Conservation (phyloP, 2,113 vertebrate genomes). For the Hemichromis elongatus region DNA sequence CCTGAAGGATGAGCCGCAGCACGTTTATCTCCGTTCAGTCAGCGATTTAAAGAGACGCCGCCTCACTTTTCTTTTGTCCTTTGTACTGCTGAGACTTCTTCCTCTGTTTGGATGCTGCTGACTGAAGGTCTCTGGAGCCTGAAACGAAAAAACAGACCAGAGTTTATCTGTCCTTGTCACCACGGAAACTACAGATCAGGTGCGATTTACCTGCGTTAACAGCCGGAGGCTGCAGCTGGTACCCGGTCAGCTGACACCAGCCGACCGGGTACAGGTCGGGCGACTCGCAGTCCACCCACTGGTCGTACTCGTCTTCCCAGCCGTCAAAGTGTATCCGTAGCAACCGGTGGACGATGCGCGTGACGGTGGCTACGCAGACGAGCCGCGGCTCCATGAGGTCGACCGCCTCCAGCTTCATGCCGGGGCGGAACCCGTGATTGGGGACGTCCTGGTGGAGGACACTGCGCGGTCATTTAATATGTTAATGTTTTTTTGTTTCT, state of each 20-base stretch:
- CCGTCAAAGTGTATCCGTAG: conserved; percentile 95
- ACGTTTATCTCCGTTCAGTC: neutral
- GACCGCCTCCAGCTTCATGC: conserved; percentile 96
- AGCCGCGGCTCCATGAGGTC: conserved; percentile 96
- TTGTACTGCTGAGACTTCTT: conserved; percentile 95
- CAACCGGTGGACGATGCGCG: conserved; percentile 89
- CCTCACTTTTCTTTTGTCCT: conserved; percentile 92
- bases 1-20: neutral
- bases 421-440: conserved; percentile 88
- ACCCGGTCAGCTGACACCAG: conserved; percentile 94
- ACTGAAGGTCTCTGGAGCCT: conserved; percentile 86
- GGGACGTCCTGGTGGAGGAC: conserved; percentile 81
- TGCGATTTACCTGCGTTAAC: conserved; percentile 72
- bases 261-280: conserved; percentile 95
- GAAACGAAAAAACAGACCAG: neutral
- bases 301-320: conserved; percentile 96
- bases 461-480: rapidly evolving
- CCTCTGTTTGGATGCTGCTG: conserved; percentile 88
- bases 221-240: conserved; percentile 91
- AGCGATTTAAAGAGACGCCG: neutral
- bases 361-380: conserved; percentile 95
- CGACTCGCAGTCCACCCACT: conserved; percentile 96
- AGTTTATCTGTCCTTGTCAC: rapidly evolving
- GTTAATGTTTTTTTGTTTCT: rapidly evolving
- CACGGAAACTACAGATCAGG: neutral